Conservation (phyloP, 2,888 invertebrate genomes). For the Syrphus vitripennis region DNA sequence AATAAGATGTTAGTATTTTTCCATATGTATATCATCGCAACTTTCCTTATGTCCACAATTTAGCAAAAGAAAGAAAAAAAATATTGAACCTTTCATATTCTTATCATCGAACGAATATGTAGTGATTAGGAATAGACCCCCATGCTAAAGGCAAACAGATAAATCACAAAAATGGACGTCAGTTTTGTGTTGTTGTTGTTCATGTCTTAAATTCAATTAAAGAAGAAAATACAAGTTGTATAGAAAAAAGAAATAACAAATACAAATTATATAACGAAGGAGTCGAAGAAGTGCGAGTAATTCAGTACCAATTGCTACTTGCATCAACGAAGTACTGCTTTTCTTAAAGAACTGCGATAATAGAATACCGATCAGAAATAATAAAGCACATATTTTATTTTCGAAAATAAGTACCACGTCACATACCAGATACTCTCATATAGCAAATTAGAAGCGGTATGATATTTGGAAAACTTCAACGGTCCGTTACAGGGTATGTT, state of each 20-base stretch:
- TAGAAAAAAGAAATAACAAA: slow-evolving; percentile 21
- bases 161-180: slow-evolving; percentile 49
- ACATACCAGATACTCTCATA: background rate
- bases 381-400: background rate
- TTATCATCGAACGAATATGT: slow-evolving; percentile 49
- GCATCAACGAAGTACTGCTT: slow-evolving; percentile 56
- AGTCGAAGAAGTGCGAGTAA: slow-evolving; percentile 42
- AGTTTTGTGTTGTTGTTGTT: background rate
- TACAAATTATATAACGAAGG: slow-evolving; percentile 42
- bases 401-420: background rate
- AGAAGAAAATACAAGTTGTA: slow-evolving; percentile 39
- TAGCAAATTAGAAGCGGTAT: background rate
- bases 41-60: slow-evolving; percentile 20
- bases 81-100: slow-evolving; percentile 13
- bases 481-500: slow-evolving; percentile 53
- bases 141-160: slow-evolving; percentile 30
- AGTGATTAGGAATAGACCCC: slow-evolving; percentile 35
- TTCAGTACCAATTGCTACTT: slow-evolving; percentile 61
- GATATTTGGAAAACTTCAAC: slow-evolving; percentile 51
- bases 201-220: slow-evolving; percentile 51
- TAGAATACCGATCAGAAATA: background rate
- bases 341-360: background rate
- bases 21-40: slow-evolving; percentile 19
- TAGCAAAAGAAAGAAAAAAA: background rate
- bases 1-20: slow-evolving; percentile 24